Evolutionary conservation across 1,140 invertebrate genomes (phyloP).

Genomic region (Euura lappo): DNA sequence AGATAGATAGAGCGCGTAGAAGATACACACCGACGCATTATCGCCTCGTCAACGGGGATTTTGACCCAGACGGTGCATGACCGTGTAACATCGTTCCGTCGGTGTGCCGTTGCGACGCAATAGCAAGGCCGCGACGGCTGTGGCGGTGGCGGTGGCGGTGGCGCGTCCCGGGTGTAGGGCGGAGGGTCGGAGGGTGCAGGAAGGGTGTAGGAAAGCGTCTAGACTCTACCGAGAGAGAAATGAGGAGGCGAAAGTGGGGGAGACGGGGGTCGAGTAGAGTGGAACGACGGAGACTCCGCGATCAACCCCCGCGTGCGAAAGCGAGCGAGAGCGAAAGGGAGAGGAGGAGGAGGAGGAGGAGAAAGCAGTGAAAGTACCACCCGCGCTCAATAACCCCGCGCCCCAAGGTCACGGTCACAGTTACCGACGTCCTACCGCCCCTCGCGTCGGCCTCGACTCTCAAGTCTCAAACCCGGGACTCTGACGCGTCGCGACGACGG

Average conservation of each 20-base stretch:
- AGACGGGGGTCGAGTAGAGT: no score
- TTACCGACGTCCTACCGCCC: slow-evolving; percentile 39
- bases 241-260: no score
- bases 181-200: background rate
- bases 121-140: background rate
- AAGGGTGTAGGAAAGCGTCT: slow-evolving; percentile 26
- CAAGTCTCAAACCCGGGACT: background rate
- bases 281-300: background rate
- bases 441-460: slow-evolving; percentile 22
- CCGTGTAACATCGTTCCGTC: slow-evolving; percentile 23
- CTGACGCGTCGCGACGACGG: slow-evolving; percentile 26
- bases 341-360: slow-evolving; percentile 41
- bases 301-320: slow-evolving; percentile 18
- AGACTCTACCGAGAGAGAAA: slow-evolving; percentile 24
- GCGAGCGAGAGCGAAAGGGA: slow-evolving; percentile 25
- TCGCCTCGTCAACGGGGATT: background rate
- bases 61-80: background rate
- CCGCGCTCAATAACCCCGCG: slow-evolving; percentile 49
- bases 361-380: slow-evolving; percentile 50
- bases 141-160: slow-evolving; percentile 20
- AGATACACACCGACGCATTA: background rate
- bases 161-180: slow-evolving; percentile 18
- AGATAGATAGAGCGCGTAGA: no score
- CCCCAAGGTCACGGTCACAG: slow-evolving; percentile 56
- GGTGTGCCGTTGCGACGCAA: background rate